These are phyloP conservation scores for Eptesicus fuscus DNA, from an alignment of 2,113 vertebrate genomes.

Conservation along the genomic window DNA sequence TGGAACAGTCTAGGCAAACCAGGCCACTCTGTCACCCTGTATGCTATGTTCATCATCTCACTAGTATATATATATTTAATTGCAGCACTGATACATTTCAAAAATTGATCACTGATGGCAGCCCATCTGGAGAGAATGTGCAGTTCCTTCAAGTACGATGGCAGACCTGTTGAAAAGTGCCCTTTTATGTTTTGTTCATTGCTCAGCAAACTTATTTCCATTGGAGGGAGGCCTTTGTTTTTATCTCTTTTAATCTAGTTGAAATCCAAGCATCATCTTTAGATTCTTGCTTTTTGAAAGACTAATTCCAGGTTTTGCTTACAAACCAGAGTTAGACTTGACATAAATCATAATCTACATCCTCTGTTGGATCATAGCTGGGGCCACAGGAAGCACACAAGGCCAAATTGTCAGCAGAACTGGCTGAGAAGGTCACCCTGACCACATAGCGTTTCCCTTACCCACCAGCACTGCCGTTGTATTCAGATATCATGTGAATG, in stretches of 20 bases:
- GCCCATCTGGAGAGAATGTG: background rate
- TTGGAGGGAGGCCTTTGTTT: background rate
- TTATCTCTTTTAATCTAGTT: background rate
- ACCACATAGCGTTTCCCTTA: background rate
- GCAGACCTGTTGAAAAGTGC: background rate
- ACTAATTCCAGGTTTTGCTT: background rate
- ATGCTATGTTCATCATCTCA: background rate
- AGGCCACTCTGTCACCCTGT: background rate
- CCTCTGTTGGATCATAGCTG: background rate
- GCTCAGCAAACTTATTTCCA: background rate
- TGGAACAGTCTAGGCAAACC: background rate
- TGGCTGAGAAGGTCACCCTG: background rate
- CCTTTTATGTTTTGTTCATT: background rate
- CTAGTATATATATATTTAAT: background rate
- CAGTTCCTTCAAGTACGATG: background rate
- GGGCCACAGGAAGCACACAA: background rate
- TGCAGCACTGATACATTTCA: background rate
- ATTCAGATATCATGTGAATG: background rate
- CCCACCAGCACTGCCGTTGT: background rate
- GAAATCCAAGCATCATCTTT: background rate
- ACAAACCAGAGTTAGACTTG: background rate
- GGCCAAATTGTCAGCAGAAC: background rate
- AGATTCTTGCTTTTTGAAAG: background rate
- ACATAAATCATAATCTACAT: background rate
- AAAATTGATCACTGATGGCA: background rate